phyloP scores from a whole-genome alignment of 1,140 invertebrate species.

The Scylla paramamosain region DNA sequence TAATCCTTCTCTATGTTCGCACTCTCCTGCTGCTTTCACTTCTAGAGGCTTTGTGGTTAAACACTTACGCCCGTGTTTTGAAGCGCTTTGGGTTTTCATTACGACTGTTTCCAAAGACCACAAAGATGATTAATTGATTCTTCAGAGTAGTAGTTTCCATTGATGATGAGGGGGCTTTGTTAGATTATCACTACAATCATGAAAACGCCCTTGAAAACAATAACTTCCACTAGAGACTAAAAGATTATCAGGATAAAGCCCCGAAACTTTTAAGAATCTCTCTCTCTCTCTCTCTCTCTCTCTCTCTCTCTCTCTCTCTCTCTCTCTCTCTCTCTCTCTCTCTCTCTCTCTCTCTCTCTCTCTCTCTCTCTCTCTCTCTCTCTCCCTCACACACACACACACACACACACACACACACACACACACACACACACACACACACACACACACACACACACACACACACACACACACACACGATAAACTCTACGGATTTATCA shows the following conservation, averaged over 20 bases:
- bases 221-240: too few relatives aligned
- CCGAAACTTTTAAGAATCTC: neutral
- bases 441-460: neutral
- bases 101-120: too few relatives aligned
- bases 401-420: neutral
- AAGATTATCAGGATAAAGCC: too few relatives aligned
- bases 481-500: too few relatives aligned
- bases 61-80: neutral
- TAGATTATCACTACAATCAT: too few relatives aligned
- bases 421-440: slow-evolving; percentile 19
- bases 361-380: too few relatives aligned
- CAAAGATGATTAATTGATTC: too few relatives aligned
- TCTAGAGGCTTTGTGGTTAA: neutral
- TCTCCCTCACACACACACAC: too few relatives aligned
- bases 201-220: too few relatives aligned
- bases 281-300: slow-evolving; percentile 3
- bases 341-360: neutral
- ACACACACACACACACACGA: neutral
- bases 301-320: slow-evolving; percentile 3
- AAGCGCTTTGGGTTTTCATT: too few relatives aligned
- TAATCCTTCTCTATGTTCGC: neutral
- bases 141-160: too few relatives aligned
- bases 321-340: slow-evolving; percentile 3
- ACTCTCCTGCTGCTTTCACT: neutral
- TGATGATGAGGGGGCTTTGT: neutral